These are phyloP conservation scores for Pseudomugil tenellus DNA, from an alignment of 2,797 vertebrate genomes.

Conservation along the genomic window DNA sequence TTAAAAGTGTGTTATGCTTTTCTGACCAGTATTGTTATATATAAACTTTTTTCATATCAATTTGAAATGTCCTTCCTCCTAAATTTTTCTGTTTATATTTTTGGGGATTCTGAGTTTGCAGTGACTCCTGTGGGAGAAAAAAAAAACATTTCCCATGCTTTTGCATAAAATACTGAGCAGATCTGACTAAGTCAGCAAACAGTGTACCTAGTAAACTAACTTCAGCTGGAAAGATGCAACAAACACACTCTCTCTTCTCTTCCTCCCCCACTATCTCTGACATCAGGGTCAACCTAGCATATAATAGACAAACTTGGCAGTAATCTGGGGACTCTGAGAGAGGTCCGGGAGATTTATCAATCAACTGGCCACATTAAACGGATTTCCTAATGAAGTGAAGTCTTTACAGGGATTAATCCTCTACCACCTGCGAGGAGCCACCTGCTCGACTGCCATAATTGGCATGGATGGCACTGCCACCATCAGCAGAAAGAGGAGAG, in stretches of 20 bases:
- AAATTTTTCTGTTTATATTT: constrained; percentile 7
- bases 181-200: constrained; percentile 60
- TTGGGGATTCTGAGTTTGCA: constrained; percentile 24
- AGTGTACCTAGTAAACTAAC: constrained; percentile 61
- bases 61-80: constrained; percentile 14
- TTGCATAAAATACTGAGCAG: constrained; percentile 37
- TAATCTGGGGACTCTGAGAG: constrained; percentile 79
- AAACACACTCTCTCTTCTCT: constrained; percentile 50
- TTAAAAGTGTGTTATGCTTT: constrained; percentile 31
- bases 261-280: constrained; percentile 59
- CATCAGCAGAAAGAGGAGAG: constrained; percentile 82
- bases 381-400: constrained; percentile 90
- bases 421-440: constrained; percentile 87
- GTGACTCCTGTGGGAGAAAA: constrained; percentile 9
- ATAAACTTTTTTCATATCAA: constrained; percentile 32
- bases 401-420: constrained; percentile 89
- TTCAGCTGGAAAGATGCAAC: constrained; percentile 67
- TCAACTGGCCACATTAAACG: constrained; percentile 88
- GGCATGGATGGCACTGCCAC: constrained; percentile 82
- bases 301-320: constrained; percentile 82
- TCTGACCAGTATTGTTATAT: constrained; percentile 31
- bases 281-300: constrained; percentile 81
- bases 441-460: constrained; percentile 87
- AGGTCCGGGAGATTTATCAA: constrained; percentile 87
- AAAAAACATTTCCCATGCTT: constrained; percentile 21